These are phyloP conservation scores for Drosophila setifemur DNA, from an alignment of 1,140 invertebrate genomes.

Conservation along the genomic window DNA sequence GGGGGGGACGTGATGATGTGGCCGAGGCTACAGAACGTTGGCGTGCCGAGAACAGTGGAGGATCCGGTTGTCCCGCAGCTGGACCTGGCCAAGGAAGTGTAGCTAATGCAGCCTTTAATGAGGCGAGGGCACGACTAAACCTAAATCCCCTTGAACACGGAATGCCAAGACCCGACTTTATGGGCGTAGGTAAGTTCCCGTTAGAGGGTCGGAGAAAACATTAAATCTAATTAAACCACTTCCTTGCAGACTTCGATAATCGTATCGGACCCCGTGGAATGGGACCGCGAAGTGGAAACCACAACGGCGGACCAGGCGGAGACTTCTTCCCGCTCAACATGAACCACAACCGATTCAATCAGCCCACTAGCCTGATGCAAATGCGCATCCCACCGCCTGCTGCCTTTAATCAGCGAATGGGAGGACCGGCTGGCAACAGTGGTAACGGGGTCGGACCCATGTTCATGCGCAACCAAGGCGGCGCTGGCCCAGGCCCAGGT, in stretches of 20 bases:
- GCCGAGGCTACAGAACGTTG: slow-evolving; percentile 55
- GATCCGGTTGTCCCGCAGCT: slow-evolving; percentile 28
- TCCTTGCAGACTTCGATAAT: slow-evolving; percentile 55
- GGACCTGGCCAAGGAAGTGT: slow-evolving; percentile 14
- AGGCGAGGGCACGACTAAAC: slow-evolving; percentile 64
- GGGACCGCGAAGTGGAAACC: slow-evolving; percentile 57
- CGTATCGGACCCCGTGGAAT: slow-evolving; percentile 56
- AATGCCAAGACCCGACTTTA: slow-evolving; percentile 57
- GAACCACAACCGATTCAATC: slow-evolving; percentile 77
- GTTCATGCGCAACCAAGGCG: slow-evolving; percentile 66
- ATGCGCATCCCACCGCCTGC: slow-evolving; percentile 79
- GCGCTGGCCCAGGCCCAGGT: slow-evolving; percentile 35
- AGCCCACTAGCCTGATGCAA: slow-evolving; percentile 78
- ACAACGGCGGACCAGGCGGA: slow-evolving; percentile 50
- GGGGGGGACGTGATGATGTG: slow-evolving; percentile 67
- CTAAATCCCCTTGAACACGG: slow-evolving; percentile 62
- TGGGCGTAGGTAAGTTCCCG: slow-evolving; percentile 42
- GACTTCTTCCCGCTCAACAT: slow-evolving; percentile 71
- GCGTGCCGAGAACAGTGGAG: slow-evolving; percentile 53
- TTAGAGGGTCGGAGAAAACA: not conserved
- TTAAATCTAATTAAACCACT: not conserved
- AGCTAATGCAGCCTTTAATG: slow-evolving; percentile 52
- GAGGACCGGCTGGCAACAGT: slow-evolving; percentile 50
- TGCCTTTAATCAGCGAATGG: slow-evolving; percentile 71
- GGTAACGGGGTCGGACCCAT: slow-evolving; percentile 62